phyloP scores from a whole-genome alignment of 2,797 vertebrate species.

The Anas flavirostris region DNA sequence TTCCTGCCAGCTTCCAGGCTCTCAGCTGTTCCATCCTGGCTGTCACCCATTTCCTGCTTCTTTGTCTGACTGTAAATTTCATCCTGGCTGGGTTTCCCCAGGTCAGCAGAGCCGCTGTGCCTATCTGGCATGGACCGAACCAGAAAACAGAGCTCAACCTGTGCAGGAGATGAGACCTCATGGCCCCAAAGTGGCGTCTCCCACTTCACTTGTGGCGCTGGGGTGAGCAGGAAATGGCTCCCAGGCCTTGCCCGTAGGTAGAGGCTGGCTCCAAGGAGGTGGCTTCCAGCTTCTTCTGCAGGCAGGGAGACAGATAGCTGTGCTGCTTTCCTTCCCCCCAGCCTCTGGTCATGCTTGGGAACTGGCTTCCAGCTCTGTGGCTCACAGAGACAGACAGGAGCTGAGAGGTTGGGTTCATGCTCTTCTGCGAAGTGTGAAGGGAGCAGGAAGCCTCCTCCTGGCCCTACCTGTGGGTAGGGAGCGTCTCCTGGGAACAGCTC shows the following conservation, averaged over 20 bases:
- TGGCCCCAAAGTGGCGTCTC: background rate
- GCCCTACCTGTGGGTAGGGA: conserved; percentile 31
- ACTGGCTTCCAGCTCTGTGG: background rate
- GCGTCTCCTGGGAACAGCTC: conserved; percentile 53
- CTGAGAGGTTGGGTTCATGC: conserved; percentile 23
- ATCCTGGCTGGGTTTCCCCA: background rate
- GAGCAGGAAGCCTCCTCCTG: conserved; percentile 15
- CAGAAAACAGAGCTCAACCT: background rate
- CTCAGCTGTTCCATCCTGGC: accelerated
- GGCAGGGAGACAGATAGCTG: background rate
- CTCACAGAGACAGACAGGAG: conserved; percentile 7
- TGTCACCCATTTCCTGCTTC: background rate
- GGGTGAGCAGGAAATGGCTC: background rate
- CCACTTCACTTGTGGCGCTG: background rate
- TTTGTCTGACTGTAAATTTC: background rate
- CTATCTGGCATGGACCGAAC: background rate
- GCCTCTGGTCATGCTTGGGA: conserved; percentile 25
- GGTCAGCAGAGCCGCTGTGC: background rate
- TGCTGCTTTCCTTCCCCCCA: conserved; percentile 2
- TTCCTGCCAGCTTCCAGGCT: background rate
- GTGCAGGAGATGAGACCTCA: accelerated
- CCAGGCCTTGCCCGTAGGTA: background rate
- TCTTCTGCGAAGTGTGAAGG: background rate
- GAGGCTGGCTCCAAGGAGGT: conserved; percentile 10
- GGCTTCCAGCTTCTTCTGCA: conserved; percentile 16